These are phyloP conservation scores for Saturnia japonica DNA, from an alignment of 2,888 invertebrate genomes.

Conservation along the genomic window DNA sequence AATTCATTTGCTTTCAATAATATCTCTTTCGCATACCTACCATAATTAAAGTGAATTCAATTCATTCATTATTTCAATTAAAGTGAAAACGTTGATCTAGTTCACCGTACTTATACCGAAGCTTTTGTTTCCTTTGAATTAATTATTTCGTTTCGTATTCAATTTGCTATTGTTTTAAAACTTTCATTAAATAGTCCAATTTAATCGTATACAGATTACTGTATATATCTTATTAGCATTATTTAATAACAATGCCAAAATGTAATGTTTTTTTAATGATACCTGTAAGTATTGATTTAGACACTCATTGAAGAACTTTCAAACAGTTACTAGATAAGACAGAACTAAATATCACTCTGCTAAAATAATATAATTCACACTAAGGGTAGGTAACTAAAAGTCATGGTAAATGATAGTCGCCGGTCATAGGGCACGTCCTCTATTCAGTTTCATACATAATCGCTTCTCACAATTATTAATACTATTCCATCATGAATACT, in stretches of 20 bases:
- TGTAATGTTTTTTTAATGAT: not conserved
- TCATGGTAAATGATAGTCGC: no score
- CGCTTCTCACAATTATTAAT: no score
- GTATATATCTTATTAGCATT: no score
- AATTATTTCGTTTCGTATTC: not conserved
- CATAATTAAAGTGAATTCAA: slow-evolving; percentile 36
- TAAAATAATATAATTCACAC: no score
- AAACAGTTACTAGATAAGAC: no score
- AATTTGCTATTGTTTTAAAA: not conserved
- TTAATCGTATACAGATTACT: not conserved
- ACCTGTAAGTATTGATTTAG: not conserved
- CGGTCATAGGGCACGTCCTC: no score
- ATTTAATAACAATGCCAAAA: not conserved
- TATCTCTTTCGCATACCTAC: slow-evolving; percentile 57
- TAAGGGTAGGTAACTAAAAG: no score
- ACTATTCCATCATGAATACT: no score
- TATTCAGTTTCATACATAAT: no score
- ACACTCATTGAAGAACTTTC: not conserved
- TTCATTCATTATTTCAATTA: slow-evolving; percentile 44
- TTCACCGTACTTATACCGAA: slow-evolving; percentile 11
- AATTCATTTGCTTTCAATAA: slow-evolving; percentile 63
- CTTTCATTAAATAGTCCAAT: not conserved
- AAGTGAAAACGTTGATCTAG: slow-evolving; percentile 31
- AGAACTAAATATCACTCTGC: no score
- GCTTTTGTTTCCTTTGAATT: slow-evolving; percentile 9